Evolutionary conservation across 2,113 vertebrate species (phyloP).

Genomic region (Zosterops pallidus): DNA sequence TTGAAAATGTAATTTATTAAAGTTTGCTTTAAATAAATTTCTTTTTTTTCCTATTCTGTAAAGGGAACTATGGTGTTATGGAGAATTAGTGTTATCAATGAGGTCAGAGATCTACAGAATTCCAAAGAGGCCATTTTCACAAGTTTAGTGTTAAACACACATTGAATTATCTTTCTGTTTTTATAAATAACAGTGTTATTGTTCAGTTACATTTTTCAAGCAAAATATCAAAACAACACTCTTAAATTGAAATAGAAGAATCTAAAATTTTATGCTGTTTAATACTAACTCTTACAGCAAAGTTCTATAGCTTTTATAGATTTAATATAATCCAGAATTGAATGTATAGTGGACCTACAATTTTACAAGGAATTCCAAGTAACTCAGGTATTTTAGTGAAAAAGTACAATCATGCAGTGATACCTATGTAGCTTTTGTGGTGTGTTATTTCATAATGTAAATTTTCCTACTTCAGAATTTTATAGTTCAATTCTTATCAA

Average conservation of each 20-base stretch:
- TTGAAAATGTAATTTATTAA: constrained; percentile 55
- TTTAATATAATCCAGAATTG: not conserved
- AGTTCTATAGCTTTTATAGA: constrained; percentile 3
- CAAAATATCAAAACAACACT: constrained; percentile 19
- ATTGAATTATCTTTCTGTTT: not conserved
- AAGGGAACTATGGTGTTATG: constrained; percentile 36
- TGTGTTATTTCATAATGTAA: not conserved
- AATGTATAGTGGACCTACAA: not conserved
- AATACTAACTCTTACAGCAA: not conserved
- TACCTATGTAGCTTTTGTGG: not conserved
- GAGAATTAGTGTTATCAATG: constrained; percentile 48
- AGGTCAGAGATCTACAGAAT: constrained; percentile 33
- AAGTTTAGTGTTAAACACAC: constrained; percentile 33
- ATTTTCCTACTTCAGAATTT: not conserved
- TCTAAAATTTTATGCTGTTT: not conserved
- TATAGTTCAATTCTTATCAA: not conserved
- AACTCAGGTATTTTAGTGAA: not conserved
- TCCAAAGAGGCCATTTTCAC: constrained; percentile 34
- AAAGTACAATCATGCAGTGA: not conserved
- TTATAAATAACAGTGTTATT: constrained; percentile 25
- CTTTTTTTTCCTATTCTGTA: constrained; percentile 5
- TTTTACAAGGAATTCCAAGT: not conserved
- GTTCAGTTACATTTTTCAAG: constrained; percentile 9
- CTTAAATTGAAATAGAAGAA: constrained; percentile 1
- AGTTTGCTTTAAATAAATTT: constrained; percentile 14